These are phyloP conservation scores for Micropoecilia bifurca DNA, from an alignment of 2,797 vertebrate genomes.

Conservation along the genomic window DNA sequence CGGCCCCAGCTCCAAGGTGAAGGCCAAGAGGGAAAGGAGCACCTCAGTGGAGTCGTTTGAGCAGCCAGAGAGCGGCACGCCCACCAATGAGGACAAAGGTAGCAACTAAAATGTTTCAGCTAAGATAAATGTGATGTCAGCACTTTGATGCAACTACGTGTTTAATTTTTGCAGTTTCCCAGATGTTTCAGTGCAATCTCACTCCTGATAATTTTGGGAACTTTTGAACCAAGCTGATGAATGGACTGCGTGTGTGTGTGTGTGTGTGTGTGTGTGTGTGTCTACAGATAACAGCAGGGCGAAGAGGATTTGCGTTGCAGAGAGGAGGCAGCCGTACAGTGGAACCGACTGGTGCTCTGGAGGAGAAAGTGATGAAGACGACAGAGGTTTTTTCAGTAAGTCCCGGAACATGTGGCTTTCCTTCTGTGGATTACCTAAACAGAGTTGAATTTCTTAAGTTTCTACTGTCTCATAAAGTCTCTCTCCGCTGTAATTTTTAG, in stretches of 20 bases:
- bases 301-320: constrained; percentile 85
- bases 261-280: constrained; percentile 2
- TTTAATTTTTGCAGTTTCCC: neutral
- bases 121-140: neutral
- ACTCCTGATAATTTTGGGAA: constrained; percentile 4
- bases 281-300: constrained; percentile 81
- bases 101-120: constrained; percentile 13
- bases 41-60: constrained; percentile 98
- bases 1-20: constrained; percentile 94
- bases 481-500: constrained; percentile 69
- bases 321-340: constrained; percentile 82
- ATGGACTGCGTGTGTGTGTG: constrained; percentile 11
- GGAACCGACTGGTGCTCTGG: constrained; percentile 88
- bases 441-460: constrained; percentile 34
- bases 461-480: constrained; percentile 30
- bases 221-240: constrained; percentile 20
- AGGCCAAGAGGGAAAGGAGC: constrained; percentile 97
- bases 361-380: constrained; percentile 87
- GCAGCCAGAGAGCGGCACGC: constrained; percentile 93
- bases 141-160: neutral
- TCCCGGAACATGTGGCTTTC: constrained; percentile 38
- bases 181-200: neutral
- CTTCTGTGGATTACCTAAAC: constrained; percentile 36
- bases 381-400: constrained; percentile 88
- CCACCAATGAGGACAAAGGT: constrained; percentile 95